Conservation (phyloP, 2,888 invertebrate species). For the Drosophila eohydei region DNA sequence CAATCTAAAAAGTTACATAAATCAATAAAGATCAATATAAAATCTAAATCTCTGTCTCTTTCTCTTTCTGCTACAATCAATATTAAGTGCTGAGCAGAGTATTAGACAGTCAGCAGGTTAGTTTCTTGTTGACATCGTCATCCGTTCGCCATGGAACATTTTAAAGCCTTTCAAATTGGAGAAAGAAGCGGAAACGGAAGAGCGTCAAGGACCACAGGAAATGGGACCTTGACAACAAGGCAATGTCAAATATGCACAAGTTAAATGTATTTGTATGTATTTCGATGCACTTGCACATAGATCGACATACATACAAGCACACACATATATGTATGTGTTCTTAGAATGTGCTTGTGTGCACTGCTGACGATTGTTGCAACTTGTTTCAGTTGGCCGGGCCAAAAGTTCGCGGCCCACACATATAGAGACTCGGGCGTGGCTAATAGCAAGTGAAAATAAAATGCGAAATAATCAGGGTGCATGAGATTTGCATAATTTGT, state of each 20-base stretch:
- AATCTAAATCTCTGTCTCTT: no score
- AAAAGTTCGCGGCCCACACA: neutral
- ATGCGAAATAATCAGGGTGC: slow-evolving; percentile 55
- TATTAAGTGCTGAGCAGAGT: neutral
- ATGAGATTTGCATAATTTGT: slow-evolving; percentile 82
- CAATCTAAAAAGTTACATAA: no score
- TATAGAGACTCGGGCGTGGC: slow-evolving; percentile 14
- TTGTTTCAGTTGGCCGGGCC: neutral
- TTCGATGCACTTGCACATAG: neutral
- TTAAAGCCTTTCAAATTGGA: slow-evolving; percentile 15
- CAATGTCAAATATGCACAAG: slow-evolving; percentile 20
- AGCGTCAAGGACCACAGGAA: slow-evolving; percentile 16
- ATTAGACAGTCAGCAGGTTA: neutral
- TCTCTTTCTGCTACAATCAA: neutral
- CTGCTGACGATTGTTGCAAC: slow-evolving; percentile 5
- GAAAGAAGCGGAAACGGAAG: slow-evolving; percentile 15
- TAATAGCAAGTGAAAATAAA: slow-evolving; percentile 41
- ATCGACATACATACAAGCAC: neutral
- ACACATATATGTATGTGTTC: neutral
- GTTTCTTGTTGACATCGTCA: slow-evolving; percentile 4
- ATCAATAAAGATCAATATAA: no score
- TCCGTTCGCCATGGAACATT: neutral
- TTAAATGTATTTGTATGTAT: slow-evolving; percentile 8
- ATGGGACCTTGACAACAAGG: slow-evolving; percentile 9
- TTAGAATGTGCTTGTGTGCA: neutral